Conservation (phyloP, 2,113 vertebrate species). For the Hippoglossus stenolepis region DNA sequence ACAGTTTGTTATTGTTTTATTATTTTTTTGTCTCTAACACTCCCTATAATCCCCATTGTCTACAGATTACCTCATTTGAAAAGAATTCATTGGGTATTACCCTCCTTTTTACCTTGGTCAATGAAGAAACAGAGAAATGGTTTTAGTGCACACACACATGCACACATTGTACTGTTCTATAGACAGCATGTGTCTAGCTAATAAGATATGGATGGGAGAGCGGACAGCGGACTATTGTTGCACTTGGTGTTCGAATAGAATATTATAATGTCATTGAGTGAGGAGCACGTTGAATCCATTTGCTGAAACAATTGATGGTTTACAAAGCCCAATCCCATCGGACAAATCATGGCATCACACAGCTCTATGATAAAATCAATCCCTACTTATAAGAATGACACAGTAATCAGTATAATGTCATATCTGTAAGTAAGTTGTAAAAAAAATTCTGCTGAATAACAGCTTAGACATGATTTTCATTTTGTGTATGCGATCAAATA, state of each 20-base stretch:
- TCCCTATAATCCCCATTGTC: slow-evolving; percentile 70
- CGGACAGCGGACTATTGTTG: slow-evolving; percentile 15
- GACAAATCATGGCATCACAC: slow-evolving; percentile 25
- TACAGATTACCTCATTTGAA: slow-evolving; percentile 66
- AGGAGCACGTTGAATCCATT: slow-evolving; percentile 49
- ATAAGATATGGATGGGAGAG: background rate
- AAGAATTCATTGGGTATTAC: slow-evolving; percentile 47
- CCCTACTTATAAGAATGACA: slow-evolving; percentile 10
- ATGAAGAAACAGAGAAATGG: slow-evolving; percentile 10
- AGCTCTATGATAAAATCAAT: slow-evolving; percentile 34
- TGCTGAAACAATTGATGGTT: slow-evolving; percentile 53
- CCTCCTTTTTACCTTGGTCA: slow-evolving; percentile 31
- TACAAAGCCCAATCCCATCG: slow-evolving; percentile 32
- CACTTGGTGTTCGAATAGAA: slow-evolving; percentile 25
- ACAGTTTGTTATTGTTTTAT: slow-evolving; percentile 73
- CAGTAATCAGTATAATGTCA: slow-evolving; percentile 17
- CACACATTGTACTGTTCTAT: slow-evolving; percentile 3
- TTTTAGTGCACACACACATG: background rate
- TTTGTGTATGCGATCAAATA: background rate
- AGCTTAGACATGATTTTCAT: background rate
- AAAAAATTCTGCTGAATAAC: too few species aligned
- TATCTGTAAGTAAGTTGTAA: background rate
- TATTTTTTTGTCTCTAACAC: slow-evolving; percentile 56
- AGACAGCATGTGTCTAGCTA: background rate
- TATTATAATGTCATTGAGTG: slow-evolving; percentile 36